A percentile compares a stretch with the other conserved stretches of the same genome.
phyloP scores from a whole-genome alignment of 2,113 vertebrate genomes.

The Semnornis frantzii region DNA sequence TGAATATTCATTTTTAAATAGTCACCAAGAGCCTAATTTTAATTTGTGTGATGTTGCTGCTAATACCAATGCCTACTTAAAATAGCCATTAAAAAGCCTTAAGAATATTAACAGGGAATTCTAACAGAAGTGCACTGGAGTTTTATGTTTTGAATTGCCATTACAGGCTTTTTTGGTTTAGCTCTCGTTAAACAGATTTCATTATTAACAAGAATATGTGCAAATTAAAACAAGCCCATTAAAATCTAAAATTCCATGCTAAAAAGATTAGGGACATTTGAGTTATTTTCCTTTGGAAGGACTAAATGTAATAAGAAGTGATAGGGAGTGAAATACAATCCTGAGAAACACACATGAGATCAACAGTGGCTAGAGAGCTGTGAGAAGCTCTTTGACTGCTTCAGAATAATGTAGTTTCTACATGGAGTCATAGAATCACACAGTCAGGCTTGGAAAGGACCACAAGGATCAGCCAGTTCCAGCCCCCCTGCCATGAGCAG shows the following conservation, averaged over 20 bases:
- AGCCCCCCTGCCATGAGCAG: too few relatives aligned
- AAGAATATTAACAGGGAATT: constrained; percentile 77
- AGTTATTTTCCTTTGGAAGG: constrained; percentile 26
- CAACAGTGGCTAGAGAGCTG: not conserved
- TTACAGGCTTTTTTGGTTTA: constrained; percentile 75
- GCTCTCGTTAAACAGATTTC: constrained; percentile 76
- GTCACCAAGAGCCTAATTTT: constrained; percentile 77
- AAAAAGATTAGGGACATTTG: constrained; percentile 55
- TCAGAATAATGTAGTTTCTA: not conserved
- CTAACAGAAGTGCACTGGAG: constrained; percentile 61
- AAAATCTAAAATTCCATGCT: constrained; percentile 59
- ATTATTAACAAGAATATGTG: constrained; percentile 74
- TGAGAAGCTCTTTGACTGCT: not conserved
- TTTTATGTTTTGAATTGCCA: constrained; percentile 78
- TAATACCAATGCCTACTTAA: constrained; percentile 72
- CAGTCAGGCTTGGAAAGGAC: too few relatives aligned
- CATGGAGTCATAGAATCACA: not conserved
- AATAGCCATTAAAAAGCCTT: constrained; percentile 71
- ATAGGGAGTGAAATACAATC: not conserved
- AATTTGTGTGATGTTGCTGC: constrained; percentile 78
- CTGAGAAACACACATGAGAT: not conserved
- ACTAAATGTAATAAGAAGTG: constrained; percentile 26
- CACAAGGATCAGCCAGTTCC: too few relatives aligned
- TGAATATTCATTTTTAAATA: constrained; percentile 75
- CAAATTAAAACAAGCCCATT: constrained; percentile 78